These are phyloP conservation scores for Calyptommatus sinebrachiatus DNA, from an alignment of 2,113 vertebrate genomes.

Conservation along the genomic window DNA sequence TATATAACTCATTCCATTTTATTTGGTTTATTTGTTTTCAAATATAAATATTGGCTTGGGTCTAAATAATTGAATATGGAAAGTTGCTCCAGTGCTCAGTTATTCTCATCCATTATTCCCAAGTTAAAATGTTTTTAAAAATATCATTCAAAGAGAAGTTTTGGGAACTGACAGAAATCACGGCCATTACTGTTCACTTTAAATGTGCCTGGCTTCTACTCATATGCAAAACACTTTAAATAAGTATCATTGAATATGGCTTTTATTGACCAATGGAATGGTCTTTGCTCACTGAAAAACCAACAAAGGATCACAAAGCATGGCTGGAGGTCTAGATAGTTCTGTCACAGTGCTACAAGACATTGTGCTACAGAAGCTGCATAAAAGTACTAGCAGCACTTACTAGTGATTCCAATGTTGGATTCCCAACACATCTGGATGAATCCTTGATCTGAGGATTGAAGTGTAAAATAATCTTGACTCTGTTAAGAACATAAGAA, in stretches of 20 bases:
- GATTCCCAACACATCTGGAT: too few relatives aligned
- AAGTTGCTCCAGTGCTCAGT: background rate
- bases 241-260: background rate
- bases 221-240: background rate
- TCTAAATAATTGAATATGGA: background rate
- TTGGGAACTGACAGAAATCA: background rate
- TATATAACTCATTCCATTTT: constrained; percentile 50
- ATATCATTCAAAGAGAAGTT: background rate
- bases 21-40: constrained; percentile 30
- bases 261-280: background rate
- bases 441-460: too few relatives aligned
- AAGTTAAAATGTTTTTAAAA: background rate
- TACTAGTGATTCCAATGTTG: too few relatives aligned
- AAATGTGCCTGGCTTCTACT: background rate
- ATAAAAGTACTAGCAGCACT: too few relatives aligned
- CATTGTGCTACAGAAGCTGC: too few relatives aligned
- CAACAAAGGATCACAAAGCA: too few relatives aligned
- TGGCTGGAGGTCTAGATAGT: too few relatives aligned
- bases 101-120: background rate
- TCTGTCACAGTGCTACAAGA: too few relatives aligned
- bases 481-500: too few relatives aligned
- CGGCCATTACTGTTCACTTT: too few relatives aligned
- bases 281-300: too few relatives aligned
- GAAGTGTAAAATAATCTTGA: too few relatives aligned
- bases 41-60: background rate